Conservation (phyloP, 2,797 vertebrate species). For the Spinibarbus caldwelli region DNA sequence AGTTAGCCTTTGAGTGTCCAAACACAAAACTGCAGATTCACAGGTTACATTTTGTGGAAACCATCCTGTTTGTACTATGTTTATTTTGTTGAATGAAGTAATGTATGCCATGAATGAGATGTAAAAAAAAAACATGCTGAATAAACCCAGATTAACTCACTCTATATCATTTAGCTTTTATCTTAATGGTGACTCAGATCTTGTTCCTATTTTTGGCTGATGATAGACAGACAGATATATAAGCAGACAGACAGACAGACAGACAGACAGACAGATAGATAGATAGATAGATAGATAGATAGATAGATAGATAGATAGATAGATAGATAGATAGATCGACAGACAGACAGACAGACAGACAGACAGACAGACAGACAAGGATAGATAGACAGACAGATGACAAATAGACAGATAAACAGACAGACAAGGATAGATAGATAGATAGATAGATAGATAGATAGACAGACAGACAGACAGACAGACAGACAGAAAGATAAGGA, state of each 20-base stretch:
- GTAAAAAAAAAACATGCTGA: background rate
- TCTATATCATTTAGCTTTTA: background rate
- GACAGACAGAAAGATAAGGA: no score
- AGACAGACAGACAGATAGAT: constrained; percentile 41
- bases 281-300: constrained; percentile 23
- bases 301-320: background rate
- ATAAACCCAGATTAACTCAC: background rate
- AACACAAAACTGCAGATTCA: background rate
- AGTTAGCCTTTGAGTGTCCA: constrained; percentile 1
- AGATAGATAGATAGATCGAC: background rate
- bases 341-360: constrained; percentile 14
- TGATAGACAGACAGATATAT: constrained; percentile 1
- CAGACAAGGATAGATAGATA: constrained; percentile 12
- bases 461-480: no score
- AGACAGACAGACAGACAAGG: constrained; percentile 49
- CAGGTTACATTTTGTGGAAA: background rate
- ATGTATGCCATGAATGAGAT: background rate
- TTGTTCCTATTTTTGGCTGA: constrained; percentile 13
- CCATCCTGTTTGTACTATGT: background rate
- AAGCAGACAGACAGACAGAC: constrained; percentile 40
- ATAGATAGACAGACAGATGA: constrained; percentile 26
- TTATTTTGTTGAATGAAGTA: background rate
- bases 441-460: constrained; percentile 37
- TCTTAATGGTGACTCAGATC: background rate
- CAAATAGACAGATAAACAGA: background rate